These are phyloP conservation scores for Neotoma lepida DNA, from an alignment of 2,113 vertebrate genomes.

Conservation along the genomic window DNA sequence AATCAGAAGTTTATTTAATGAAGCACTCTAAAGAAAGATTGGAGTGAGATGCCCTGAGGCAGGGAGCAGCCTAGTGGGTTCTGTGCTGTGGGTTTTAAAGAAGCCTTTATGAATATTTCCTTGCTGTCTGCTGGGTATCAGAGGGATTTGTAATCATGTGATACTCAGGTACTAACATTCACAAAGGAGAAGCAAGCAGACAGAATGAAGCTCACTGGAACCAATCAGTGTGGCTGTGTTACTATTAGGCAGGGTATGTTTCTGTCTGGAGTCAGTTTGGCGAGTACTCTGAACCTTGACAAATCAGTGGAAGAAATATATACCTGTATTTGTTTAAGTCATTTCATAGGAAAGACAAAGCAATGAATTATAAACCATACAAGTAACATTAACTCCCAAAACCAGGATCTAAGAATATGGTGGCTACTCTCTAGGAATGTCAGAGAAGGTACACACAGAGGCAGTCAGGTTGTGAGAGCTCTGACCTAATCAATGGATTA, in stretches of 20 bases:
- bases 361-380: not conserved
- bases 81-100: not conserved
- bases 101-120: not conserved
- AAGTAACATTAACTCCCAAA: not conserved
- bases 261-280: not conserved
- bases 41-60: not conserved
- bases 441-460: not conserved
- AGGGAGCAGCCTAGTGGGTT: not conserved
- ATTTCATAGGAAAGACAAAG: not conserved
- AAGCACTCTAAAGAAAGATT: not conserved
- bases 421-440: not conserved
- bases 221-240: not conserved
- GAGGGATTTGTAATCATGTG: not conserved
- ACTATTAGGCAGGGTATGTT: not conserved
- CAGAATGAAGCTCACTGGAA: not conserved
- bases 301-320: constrained; percentile 14
- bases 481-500: not conserved
- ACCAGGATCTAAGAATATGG: not conserved
- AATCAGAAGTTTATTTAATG: not conserved
- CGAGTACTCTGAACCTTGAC: not conserved
- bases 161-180: not conserved
- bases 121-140: not conserved
- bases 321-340: constrained; percentile 42
- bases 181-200: not conserved
- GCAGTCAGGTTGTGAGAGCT: not conserved